These are phyloP conservation scores for Hippoglossus hippoglossus DNA, from an alignment of 2,797 vertebrate genomes.

Conservation along the genomic window DNA sequence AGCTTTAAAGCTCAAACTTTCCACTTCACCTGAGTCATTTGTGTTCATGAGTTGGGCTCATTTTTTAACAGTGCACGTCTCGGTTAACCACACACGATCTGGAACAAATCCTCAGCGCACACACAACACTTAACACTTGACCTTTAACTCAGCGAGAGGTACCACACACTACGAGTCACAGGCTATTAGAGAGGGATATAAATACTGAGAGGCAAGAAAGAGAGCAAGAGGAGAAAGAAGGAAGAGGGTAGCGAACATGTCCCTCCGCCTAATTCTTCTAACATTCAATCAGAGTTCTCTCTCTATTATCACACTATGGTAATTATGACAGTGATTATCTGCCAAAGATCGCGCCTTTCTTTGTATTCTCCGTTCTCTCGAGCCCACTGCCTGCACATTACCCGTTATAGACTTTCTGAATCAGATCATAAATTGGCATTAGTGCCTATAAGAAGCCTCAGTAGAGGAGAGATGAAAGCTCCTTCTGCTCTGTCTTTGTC, in stretches of 20 bases:
- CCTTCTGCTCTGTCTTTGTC: conserved; percentile 63
- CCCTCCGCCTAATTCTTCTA: conserved; percentile 45
- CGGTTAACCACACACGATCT: conserved; percentile 69
- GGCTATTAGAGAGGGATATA: conserved; percentile 50
- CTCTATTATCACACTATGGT: conserved; percentile 53
- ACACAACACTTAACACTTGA: conserved; percentile 79
- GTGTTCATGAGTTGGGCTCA: conserved; percentile 22
- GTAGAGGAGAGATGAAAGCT: conserved; percentile 52
- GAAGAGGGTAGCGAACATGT: conserved; percentile 25
- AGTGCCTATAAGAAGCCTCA: conserved; percentile 46
- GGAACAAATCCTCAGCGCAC: conserved; percentile 71
- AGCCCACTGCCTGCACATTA: conserved; percentile 19
- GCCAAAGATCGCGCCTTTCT: conserved; percentile 47
- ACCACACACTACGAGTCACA: conserved; percentile 64
- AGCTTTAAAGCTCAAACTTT: background rate
- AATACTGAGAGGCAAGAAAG: conserved; percentile 45
- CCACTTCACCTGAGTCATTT: conserved; percentile 29
- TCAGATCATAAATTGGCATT: conserved; percentile 65
- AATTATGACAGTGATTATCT: conserved; percentile 66
- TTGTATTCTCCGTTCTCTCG: conserved; percentile 44
- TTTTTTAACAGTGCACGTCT: conserved; percentile 61
- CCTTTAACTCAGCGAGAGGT: conserved; percentile 63
- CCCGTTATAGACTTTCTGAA: conserved; percentile 45
- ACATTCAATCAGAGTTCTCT: conserved; percentile 63
- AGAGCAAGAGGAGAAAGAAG: conserved; percentile 26